Percentiles rank a stretch among this genome's conserved stretches.
Evolutionary conservation across 2,797 vertebrate species (phyloP).

Genomic region (Diplodus puntazzo): DNA sequence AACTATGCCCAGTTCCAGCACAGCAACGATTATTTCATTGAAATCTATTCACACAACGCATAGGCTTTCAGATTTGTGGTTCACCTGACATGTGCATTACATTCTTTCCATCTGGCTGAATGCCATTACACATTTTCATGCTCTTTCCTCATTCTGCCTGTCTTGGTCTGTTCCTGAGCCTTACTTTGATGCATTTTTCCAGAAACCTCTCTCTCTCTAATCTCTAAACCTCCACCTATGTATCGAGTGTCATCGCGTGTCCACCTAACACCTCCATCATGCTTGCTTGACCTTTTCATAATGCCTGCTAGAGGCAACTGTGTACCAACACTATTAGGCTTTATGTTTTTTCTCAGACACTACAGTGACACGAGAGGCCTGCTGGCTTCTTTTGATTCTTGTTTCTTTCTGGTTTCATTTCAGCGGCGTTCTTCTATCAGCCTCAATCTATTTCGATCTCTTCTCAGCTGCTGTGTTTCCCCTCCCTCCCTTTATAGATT

Average conservation of each 20-base stretch:
- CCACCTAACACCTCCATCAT: constrained; percentile 45
- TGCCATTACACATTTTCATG: background rate
- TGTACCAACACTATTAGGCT: constrained; percentile 54
- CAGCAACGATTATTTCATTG: background rate
- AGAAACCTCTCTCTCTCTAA: constrained; percentile 25
- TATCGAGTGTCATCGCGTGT: constrained; percentile 28
- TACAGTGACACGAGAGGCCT: constrained; percentile 51
- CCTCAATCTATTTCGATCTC: constrained; percentile 48
- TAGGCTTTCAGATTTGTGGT: background rate
- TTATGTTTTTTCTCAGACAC: constrained; percentile 41
- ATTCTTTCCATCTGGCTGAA: background rate
- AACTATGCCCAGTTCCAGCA: background rate
- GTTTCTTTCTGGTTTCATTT: constrained; percentile 44
- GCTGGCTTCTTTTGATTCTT: constrained; percentile 31
- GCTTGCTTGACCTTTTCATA: constrained; percentile 68
- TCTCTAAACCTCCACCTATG: constrained; percentile 13
- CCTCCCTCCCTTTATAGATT: constrained; percentile 7
- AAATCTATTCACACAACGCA: background rate
- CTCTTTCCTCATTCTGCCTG: background rate
- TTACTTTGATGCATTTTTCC: constrained; percentile 34
- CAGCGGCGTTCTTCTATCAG: constrained; percentile 51
- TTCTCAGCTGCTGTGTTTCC: constrained; percentile 18
- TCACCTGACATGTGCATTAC: constrained; percentile 2
- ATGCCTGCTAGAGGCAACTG: constrained; percentile 51
- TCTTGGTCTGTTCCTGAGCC: background rate